phyloP scores from a whole-genome alignment of 2,797 vertebrate genomes.

The Sebastes melanostomus region DNA sequence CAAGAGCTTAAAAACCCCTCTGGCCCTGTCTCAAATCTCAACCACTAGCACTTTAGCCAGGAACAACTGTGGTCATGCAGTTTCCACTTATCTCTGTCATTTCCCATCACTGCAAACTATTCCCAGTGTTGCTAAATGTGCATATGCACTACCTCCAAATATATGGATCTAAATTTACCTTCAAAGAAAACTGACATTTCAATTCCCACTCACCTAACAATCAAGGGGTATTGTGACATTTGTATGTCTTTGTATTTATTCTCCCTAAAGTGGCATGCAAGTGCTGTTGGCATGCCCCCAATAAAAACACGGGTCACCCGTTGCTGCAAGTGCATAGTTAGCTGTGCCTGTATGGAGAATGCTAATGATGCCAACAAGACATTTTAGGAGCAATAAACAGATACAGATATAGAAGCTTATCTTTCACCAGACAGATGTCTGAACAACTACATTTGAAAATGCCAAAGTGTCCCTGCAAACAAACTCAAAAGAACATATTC shows the following conservation, averaged over 20 bases:
- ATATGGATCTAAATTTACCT: neutral
- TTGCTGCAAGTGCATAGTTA: neutral
- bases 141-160: neutral
- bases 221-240: neutral
- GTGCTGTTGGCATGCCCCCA: neutral
- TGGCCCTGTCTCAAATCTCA: slow-evolving; percentile 29
- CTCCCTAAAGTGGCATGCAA: neutral
- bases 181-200: slow-evolving; percentile 6
- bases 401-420: neutral
- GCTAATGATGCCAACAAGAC: neutral
- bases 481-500: neutral
- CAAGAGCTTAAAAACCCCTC: slow-evolving; percentile 2
- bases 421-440: neutral
- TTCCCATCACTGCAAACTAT: slow-evolving; percentile 1
- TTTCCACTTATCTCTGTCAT: slow-evolving; percentile 30
- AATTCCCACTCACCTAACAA: neutral
- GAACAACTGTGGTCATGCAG: neutral
- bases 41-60: slow-evolving; percentile 27
- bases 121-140: neutral
- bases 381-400: neutral
- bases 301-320: neutral
- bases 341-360: neutral
- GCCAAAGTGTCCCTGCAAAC: neutral
- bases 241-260: neutral
- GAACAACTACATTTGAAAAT: neutral